Evolutionary conservation across 2,888 invertebrate species (phyloP).

Genomic region (Isoperla grammatica): DNA sequence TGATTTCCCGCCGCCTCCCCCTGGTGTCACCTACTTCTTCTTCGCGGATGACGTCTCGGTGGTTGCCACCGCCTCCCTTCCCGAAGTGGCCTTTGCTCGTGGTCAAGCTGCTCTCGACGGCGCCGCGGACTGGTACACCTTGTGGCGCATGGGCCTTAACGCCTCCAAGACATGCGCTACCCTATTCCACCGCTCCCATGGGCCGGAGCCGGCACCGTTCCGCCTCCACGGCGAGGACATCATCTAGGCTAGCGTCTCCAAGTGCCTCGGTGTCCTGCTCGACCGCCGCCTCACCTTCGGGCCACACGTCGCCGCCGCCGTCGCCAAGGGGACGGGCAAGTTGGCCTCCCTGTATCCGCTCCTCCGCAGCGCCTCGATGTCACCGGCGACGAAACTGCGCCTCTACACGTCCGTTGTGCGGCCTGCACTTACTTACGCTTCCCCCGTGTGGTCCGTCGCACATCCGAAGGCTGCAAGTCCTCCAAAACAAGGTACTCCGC

Average conservation of each 20-base stretch:
- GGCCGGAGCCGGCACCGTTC: neutral
- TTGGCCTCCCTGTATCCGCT: no score
- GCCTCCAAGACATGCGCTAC: neutral
- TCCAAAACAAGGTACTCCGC: no score
- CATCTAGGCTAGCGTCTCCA: neutral
- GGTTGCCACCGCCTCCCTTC: neutral
- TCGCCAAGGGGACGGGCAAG: no score
- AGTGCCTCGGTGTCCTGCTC: neutral
- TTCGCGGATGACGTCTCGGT: neutral
- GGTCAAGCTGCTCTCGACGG: neutral
- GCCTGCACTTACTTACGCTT: no score
- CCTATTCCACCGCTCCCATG: neutral
- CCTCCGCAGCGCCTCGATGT: no score
- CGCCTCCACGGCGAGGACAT: neutral
- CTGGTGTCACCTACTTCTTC: neutral
- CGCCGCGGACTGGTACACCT: neutral
- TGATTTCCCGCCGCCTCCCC: no score
- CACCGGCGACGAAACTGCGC: no score
- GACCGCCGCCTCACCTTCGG: neutral
- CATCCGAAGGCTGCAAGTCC: no score
- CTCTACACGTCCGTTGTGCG: no score
- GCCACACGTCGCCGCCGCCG: no score
- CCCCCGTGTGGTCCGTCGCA: no score
- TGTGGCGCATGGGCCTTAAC: constrained; percentile 11
- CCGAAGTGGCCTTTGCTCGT: neutral